Conservation (phyloP, 2,797 vertebrate genomes). For the Rallus crepitans region DNA sequence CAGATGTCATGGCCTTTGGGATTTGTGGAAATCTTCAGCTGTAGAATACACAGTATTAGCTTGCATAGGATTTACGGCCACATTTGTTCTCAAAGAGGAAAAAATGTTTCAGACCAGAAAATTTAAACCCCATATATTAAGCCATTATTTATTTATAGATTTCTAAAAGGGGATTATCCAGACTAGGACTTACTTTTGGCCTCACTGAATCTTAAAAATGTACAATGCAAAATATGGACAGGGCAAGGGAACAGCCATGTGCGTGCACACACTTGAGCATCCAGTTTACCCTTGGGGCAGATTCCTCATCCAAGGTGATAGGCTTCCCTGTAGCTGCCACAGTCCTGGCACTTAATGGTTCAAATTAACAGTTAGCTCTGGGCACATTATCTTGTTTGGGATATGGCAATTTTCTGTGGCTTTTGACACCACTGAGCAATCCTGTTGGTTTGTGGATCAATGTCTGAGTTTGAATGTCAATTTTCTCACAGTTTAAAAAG, state of each 20-base stretch:
- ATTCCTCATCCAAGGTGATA: neutral
- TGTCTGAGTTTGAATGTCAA: neutral
- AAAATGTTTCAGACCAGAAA: neutral
- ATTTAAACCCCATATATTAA: neutral
- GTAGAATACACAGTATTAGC: neutral
- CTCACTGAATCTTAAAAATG: neutral
- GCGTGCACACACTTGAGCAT: neutral
- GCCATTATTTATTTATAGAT: neutral
- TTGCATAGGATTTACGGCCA: neutral
- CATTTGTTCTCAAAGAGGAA: constrained; percentile 9
- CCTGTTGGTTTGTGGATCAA: neutral
- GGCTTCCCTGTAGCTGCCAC: neutral
- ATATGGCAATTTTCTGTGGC: neutral
- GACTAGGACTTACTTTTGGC: neutral
- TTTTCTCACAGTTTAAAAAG: neutral
- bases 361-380: neutral
- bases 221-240: neutral
- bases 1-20: neutral
- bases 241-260: neutral
- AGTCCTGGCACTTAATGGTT: neutral
- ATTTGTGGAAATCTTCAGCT: constrained; percentile 8
- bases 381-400: neutral
- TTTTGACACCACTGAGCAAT: neutral
- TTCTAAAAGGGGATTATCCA: neutral
- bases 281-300: neutral